A percentile compares a stretch with the other conserved stretches of the same genome.
These are phyloP conservation scores for Drosophila kokeensis DNA, from an alignment of 2,888 invertebrate genomes.

Conservation along the genomic window DNA sequence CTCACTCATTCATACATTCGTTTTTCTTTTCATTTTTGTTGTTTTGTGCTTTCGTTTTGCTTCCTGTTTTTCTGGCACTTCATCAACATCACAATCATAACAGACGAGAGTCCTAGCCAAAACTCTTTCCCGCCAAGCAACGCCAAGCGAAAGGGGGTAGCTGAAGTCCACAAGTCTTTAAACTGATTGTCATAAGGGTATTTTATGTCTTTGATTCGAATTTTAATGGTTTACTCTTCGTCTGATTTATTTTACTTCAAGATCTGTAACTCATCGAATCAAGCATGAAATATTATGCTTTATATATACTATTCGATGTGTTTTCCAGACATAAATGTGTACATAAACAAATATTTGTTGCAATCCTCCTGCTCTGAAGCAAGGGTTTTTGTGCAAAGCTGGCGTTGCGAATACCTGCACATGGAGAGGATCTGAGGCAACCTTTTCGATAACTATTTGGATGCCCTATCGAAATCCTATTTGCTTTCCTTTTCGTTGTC, in stretches of 20 bases:
- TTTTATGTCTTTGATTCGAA: constrained; percentile 6
- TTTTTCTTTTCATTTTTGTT: constrained; percentile 11
- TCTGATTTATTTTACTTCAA: neutral
- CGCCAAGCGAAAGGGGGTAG: constrained; percentile 1
- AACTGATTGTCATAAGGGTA: constrained; percentile 2
- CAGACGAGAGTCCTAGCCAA: constrained; percentile 30
- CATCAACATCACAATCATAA: constrained; percentile 66
- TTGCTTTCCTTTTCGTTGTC: constrained; percentile 50
- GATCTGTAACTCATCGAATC: neutral
- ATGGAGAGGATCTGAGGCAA: neutral
- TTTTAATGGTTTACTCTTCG: constrained; percentile 14
- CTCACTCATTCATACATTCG: constrained; percentile 55
- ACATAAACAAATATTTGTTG: neutral
- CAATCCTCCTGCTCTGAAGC: neutral
- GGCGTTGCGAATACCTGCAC: neutral
- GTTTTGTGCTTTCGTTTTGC: constrained; percentile 12
- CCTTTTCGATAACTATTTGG: constrained; percentile 37
- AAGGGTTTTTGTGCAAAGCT: neutral
- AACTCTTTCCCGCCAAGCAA: constrained; percentile 23
- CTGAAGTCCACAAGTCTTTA: constrained; percentile 16
- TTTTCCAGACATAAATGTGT: neutral
- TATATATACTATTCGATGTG: neutral
- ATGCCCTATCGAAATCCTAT: constrained; percentile 41
- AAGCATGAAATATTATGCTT: too few relatives aligned
- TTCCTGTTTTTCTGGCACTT: constrained; percentile 52